Evolutionary conservation across 2,113 vertebrate genomes (phyloP), one percentile per base, ranked within the genome.

Genomic region (Poeciliopsis retropinna): DNA sequence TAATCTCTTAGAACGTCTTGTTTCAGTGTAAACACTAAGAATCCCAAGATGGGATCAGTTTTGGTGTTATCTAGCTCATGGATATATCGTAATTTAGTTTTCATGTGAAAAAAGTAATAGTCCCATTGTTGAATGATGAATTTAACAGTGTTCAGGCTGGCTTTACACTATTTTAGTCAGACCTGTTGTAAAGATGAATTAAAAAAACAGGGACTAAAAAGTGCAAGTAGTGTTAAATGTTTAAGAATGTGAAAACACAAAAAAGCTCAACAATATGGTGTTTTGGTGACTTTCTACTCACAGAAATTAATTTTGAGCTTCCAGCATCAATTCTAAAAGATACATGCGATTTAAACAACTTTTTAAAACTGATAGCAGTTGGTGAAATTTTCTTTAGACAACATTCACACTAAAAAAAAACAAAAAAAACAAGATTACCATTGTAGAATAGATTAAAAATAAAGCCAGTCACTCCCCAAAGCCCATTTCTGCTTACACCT

Each of bases 391-490:
- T 72, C 66, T 75, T 75, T 70, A 63, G 57, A 67, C 54, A 76
- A 68, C 62, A 75, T 61, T 82, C 37, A 78, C 73, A 84, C 82
- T 66, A 69, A 67, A 80, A 81, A 81, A 73, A 27, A 34, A 27
- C 25, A 70, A 66, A 69, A 65, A 80, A 81, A 82, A 73, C 28
- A 37, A 29, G 28, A 71, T 75, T 77, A 70, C 76, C 83, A 82
- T 75, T 78, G 60, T 83, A 76, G 79, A 77, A 85, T 65, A 84
- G 70, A 87, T 90, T 76, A 75, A 88, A 85, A 80, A 82, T 80
- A 89, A 85, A 91, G 73, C 80, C 76, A 78, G 75, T 75, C 77
- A n/a, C 75, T 85, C 87, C 85, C 91, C 63, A 63, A 87, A 86
- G 76, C 78, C 72, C 75, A 15, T 70, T 81, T 69, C 78, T 63